Evolutionary conservation across 1,140 invertebrate species (phyloP).

Genomic region (Pseudobourletiella spinata): DNA sequence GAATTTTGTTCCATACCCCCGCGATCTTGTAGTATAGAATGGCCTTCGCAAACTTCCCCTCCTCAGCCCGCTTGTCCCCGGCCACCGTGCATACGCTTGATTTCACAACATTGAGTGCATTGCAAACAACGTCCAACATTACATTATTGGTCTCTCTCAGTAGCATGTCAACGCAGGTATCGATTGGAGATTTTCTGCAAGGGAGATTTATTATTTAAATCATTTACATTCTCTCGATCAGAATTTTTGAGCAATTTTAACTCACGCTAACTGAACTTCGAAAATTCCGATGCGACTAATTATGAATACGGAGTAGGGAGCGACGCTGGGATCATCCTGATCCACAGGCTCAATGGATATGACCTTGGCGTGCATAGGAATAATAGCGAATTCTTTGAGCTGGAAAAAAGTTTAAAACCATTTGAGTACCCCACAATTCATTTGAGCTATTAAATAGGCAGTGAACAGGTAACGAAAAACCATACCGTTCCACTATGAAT

Average conservation of each 20-base stretch:
- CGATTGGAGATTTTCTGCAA: constrained; percentile 26
- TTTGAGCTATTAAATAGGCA: no score
- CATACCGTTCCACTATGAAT: constrained; percentile 29
- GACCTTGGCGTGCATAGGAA: constrained; percentile 17
- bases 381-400: constrained; percentile 34
- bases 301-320: constrained; percentile 28
- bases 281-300: constrained; percentile 23
- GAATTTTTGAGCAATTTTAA: no score
- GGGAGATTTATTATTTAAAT: no score
- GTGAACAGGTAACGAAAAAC: no score
- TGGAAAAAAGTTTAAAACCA: no score
- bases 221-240: no score
- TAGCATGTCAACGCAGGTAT: constrained; percentile 28
- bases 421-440: no score
- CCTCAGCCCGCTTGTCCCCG: constrained; percentile 30
- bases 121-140: constrained; percentile 29
- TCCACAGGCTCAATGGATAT: constrained; percentile 22
- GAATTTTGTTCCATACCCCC: constrained; percentile 17
- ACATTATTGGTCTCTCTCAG: constrained; percentile 18
- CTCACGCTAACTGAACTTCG: constrained; percentile 24
- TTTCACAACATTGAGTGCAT: constrained; percentile 30
- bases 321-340: constrained; percentile 4
- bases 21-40: constrained; percentile 35
- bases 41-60: constrained; percentile 33
- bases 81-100: constrained; percentile 24